These are phyloP conservation scores for Danaus chrysippus DNA, from an alignment of 2,888 invertebrate genomes.

Conservation along the genomic window DNA sequence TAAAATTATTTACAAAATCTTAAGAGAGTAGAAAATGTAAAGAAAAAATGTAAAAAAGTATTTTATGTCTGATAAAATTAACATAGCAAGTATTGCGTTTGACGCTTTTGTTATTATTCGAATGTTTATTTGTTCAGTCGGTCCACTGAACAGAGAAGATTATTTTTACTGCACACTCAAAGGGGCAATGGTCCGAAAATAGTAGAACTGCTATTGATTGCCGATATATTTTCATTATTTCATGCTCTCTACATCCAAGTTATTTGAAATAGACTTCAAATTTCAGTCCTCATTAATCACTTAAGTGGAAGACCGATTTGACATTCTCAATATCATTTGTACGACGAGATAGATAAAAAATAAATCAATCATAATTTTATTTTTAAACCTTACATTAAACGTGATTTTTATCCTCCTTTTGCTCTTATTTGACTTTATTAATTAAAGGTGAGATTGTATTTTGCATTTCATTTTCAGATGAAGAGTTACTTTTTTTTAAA, in stretches of 20 bases:
- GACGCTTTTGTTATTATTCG: slow-evolving; percentile 54
- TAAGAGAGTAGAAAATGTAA: too few species aligned
- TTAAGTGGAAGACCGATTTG: not conserved
- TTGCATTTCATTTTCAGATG: too few species aligned
- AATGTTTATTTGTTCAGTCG: slow-evolving; percentile 50
- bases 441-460: too few species aligned
- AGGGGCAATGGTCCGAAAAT: slow-evolving; percentile 66
- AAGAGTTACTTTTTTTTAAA: too few species aligned
- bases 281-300: not conserved
- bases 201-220: slow-evolving; percentile 64
- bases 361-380: too few species aligned
- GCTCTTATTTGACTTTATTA: too few species aligned
- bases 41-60: too few species aligned
- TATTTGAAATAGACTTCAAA: not conserved
- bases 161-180: slow-evolving; percentile 73
- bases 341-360: too few species aligned
- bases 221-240: slow-evolving; percentile 17
- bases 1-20: too few species aligned
- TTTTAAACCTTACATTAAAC: too few species aligned
- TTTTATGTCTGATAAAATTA: slow-evolving; percentile 50
- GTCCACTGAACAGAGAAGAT: slow-evolving; percentile 68
- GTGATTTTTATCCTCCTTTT: too few species aligned
- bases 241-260: not conserved
- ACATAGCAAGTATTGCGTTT: slow-evolving; percentile 48
- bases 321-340: too few species aligned